phyloP scores from a whole-genome alignment of 2,797 vertebrate species.

The Leptoclinus maculatus region DNA sequence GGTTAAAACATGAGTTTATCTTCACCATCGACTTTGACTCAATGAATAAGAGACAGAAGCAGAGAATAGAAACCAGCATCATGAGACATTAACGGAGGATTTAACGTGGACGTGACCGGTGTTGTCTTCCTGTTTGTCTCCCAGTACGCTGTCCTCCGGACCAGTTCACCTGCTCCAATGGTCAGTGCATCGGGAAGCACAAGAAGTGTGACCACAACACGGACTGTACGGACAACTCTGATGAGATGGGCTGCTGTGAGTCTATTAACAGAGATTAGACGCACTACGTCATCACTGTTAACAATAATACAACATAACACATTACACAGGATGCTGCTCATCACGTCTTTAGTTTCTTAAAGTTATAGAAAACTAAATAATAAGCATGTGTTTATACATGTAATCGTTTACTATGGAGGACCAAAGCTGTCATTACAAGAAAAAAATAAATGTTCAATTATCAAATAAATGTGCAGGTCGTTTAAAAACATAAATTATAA shows the following conservation, averaged over 20 bases:
- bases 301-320: neutral
- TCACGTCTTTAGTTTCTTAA: neutral
- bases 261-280: conserved; percentile 19
- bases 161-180: conserved; percentile 93
- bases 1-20: too few relatives aligned
- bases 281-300: too few relatives aligned
- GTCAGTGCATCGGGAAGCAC: conserved; percentile 94
- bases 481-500: neutral
- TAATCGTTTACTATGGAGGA: neutral
- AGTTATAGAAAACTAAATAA: neutral
- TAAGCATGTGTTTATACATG: neutral
- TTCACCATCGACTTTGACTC: too few relatives aligned
- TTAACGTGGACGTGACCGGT: neutral
- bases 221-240: conserved; percentile 95
- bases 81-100: neutral
- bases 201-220: conserved; percentile 96
- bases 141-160: conserved; percentile 91
- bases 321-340: too few relatives aligned
- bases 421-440: neutral
- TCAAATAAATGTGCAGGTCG: neutral
- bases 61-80: neutral
- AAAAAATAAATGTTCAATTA: neutral
- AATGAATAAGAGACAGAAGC: too few relatives aligned
- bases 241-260: conserved; percentile 97
- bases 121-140: neutral